Evolutionary conservation across 2,888 invertebrate species (phyloP).

Genomic region (Bombylius discolor): DNA sequence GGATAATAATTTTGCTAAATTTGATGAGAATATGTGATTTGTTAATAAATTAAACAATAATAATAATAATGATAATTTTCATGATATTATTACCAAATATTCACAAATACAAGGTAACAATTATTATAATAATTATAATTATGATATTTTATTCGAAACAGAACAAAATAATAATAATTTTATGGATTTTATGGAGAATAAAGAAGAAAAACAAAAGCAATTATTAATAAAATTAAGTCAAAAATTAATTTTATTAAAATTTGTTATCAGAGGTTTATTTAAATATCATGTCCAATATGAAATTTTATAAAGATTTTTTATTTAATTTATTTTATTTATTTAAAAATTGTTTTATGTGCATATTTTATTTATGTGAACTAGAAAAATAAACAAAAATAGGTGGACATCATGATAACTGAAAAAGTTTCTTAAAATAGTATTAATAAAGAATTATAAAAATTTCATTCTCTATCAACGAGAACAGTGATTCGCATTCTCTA

Average conservation of each 20-base stretch:
- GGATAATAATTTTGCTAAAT: conserved; percentile 37
- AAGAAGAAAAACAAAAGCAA: neutral
- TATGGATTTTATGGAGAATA: too few relatives aligned
- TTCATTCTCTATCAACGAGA: too few relatives aligned
- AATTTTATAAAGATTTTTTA: conserved; percentile 18
- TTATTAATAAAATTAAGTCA: neutral
- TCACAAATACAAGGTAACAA: neutral
- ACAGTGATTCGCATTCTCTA: too few relatives aligned
- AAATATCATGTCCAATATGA: conserved; percentile 26
- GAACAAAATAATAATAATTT: neutral
- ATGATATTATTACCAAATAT: neutral
- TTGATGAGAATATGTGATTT: conserved; percentile 39
- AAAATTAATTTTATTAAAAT: conserved; percentile 24
- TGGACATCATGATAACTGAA: too few relatives aligned
- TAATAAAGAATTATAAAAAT: too few relatives aligned
- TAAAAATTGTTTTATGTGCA: neutral
- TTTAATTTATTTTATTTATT: conserved; percentile 6
- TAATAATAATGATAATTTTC: neutral
- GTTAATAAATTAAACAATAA: conserved; percentile 8
- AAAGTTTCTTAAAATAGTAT: too few relatives aligned
- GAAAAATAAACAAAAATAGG: too few relatives aligned
- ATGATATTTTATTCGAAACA: neutral
- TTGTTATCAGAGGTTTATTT: conserved; percentile 25
- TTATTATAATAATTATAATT: neutral
- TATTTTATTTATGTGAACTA: too few relatives aligned